Percentiles rank a stretch among this genome's conserved stretches.
Conservation (phyloP, 1,140 invertebrate genomes). For the Pseudachorutes palmiensis region DNA sequence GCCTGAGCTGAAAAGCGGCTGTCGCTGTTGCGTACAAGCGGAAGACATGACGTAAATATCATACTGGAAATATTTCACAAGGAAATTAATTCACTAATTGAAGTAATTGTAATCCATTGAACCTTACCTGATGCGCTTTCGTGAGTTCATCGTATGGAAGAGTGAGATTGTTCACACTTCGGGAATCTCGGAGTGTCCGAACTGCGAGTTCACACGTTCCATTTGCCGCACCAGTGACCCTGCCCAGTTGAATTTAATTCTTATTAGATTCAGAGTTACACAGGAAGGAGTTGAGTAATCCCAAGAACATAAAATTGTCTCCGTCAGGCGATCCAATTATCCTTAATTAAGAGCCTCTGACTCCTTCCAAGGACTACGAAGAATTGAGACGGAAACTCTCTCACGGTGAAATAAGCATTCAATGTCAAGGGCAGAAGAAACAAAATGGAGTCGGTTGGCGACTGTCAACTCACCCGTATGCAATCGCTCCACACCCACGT, state of each 20-base stretch:
- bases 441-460: background rate
- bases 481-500: conserved; percentile 34
- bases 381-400: background rate
- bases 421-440: background rate
- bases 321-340: conserved; percentile 8
- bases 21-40: conserved; percentile 13
- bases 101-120: too few species aligned
- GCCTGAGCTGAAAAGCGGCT: conserved; percentile 1
- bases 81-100: too few species aligned
- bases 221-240: conserved; percentile 21
- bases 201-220: conserved; percentile 34
- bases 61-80: conserved; percentile 13
- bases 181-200: conserved; percentile 19
- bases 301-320: background rate
- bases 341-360: background rate
- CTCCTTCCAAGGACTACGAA: background rate
- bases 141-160: conserved; percentile 24
- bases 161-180: conserved; percentile 18
- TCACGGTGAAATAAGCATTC: background rate
- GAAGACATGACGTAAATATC: conserved; percentile 34
- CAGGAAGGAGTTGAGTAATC: background rate
- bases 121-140: conserved; percentile 17
- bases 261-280: background rate
- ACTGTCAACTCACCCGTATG: conserved; percentile 33
- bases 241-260: background rate